A percentile compares a stretch with the other conserved stretches of the same genome.
Conservation (phyloP, 2,113 vertebrate species). For the Pygoscelis adeliae region DNA sequence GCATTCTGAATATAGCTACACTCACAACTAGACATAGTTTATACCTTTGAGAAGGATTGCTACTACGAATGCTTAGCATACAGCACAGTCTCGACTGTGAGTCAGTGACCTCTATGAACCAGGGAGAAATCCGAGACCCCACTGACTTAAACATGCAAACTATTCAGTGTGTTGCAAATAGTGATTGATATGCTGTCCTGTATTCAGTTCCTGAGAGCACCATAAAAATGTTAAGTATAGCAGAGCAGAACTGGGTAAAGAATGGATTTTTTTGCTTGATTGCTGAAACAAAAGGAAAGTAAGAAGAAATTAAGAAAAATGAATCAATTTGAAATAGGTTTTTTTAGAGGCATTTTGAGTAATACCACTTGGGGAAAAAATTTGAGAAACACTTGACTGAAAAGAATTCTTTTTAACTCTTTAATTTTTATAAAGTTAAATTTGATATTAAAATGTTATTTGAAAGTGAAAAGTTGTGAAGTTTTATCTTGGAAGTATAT, state of each 20-base stretch:
- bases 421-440: neutral
- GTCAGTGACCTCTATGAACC: neutral
- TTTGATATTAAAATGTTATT: neutral
- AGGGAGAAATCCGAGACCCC: neutral
- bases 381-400: neutral
- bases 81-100: fast-evolving
- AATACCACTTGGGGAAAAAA: neutral
- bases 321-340: neutral
- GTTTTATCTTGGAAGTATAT: neutral
- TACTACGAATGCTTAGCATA: neutral
- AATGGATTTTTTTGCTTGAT: neutral
- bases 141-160: neutral
- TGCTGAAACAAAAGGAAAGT: conserved; percentile 25
- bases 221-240: neutral
- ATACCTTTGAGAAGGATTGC: neutral
- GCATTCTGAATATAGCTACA: neutral
- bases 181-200: neutral
- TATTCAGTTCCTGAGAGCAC: neutral
- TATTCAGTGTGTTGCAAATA: neutral
- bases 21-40: neutral
- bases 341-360: neutral
- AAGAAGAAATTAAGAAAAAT: conserved; percentile 18
- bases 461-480: neutral
- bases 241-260: conserved; percentile 2
- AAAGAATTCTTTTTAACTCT: neutral